A percentile compares a stretch with the other conserved stretches of the same genome.
Conservation (phyloP, 1,140 invertebrate genomes). For the Eumeta japonica region DNA sequence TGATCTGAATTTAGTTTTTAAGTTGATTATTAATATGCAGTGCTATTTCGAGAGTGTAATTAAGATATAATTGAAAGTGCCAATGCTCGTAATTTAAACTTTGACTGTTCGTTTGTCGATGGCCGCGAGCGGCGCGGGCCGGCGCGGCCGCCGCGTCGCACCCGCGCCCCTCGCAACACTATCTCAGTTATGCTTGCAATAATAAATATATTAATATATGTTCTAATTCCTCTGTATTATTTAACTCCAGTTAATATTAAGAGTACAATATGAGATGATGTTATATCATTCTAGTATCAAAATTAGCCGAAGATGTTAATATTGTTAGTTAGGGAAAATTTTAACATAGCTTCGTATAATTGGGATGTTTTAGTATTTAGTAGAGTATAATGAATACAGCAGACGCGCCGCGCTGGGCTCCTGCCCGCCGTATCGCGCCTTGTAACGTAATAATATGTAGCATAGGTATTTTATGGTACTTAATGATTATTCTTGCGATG, state of each 20-base stretch:
- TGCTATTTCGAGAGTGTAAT: conserved; percentile 58
- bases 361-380: conserved; percentile 58
- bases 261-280: conserved; percentile 60
- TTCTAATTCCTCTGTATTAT: conserved; percentile 48
- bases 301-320: conserved; percentile 60
- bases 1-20: conserved; percentile 62
- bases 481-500: conserved; percentile 61
- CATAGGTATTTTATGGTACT: no score
- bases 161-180: conserved; percentile 16
- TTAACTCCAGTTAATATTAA: conserved; percentile 58
- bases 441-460: conserved; percentile 53
- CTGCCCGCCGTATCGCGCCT: conserved; percentile 10
- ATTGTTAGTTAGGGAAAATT: conserved; percentile 59
- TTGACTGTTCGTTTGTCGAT: conserved; percentile 54
- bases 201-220: conserved; percentile 48
- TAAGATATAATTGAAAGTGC: conserved; percentile 60
- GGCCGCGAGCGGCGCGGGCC: conserved; percentile 28
- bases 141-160: conserved; percentile 7
- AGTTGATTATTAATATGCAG: conserved; percentile 59
- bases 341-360: conserved; percentile 60
- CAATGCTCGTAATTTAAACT: conserved; percentile 60
- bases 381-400: conserved; percentile 50
- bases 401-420: conserved; percentile 46
- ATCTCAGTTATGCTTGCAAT: conserved; percentile 60
- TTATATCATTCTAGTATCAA: conserved; percentile 61